phyloP scores from a whole-genome alignment of 35 echinoderm and acorn worm genomes.

The Apostichopus japonicus region DNA sequence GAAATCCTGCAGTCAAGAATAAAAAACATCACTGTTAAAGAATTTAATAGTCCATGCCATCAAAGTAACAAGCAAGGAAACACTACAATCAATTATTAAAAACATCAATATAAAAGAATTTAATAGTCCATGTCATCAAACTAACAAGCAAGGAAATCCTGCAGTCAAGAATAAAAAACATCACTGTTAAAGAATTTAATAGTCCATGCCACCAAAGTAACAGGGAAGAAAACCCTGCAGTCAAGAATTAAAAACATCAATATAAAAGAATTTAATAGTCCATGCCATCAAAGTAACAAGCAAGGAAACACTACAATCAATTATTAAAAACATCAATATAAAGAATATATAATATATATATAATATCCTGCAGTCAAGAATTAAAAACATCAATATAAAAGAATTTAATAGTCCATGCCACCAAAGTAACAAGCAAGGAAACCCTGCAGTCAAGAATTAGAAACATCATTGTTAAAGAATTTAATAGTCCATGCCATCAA shows the following conservation, averaged over 20 bases:
- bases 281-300: slow-evolving; percentile 66
- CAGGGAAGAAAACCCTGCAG: slow-evolving; percentile 39
- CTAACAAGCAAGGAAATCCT: not conserved
- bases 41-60: slow-evolving; percentile 56
- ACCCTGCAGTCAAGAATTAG: too few relatives aligned
- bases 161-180: not conserved
- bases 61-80: slow-evolving; percentile 69
- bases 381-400: not conserved
- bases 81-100: slow-evolving; percentile 37
- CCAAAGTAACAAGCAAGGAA: not conserved
- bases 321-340: not conserved
- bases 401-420: too few relatives aligned
- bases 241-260: too few relatives aligned
- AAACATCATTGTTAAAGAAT: too few relatives aligned
- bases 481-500: slow-evolving; percentile 62
- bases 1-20: not conserved
- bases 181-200: not conserved
- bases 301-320: slow-evolving; percentile 63
- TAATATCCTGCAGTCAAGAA: slow-evolving; percentile 49
- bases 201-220: slow-evolving; percentile 65
- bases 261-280: slow-evolving; percentile 8
- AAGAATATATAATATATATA: too few relatives aligned
- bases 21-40: not conserved
- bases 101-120: not conserved
- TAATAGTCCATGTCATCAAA: not conserved